A percentile compares a stretch with the other conserved stretches of the same genome.
These are phyloP conservation scores for Pedionomus torquatus DNA, from an alignment of 2,113 vertebrate species.

Conservation along the genomic window DNA sequence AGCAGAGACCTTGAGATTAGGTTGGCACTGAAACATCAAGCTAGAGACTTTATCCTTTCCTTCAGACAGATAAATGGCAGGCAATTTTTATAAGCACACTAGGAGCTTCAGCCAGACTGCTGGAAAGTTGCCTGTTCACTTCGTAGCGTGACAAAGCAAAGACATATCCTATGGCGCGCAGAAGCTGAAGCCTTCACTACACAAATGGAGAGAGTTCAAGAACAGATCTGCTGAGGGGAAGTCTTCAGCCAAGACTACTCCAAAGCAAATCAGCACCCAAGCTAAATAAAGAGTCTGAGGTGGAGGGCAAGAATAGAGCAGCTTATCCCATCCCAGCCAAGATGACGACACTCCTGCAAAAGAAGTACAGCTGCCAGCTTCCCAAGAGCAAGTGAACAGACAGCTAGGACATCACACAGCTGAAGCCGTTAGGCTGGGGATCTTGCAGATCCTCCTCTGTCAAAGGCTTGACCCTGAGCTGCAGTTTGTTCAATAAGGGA, in stretches of 20 bases:
- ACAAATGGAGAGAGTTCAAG: background rate
- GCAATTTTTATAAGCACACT: background rate
- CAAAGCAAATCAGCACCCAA: conserved; percentile 15
- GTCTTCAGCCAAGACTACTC: background rate
- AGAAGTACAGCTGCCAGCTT: background rate
- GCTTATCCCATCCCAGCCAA: background rate
- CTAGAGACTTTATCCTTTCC: background rate
- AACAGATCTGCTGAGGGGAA: background rate
- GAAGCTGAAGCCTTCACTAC: background rate
- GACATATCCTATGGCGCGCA: background rate
- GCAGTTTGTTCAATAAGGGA: background rate
- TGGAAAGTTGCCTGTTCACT: background rate
- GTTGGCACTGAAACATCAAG: background rate
- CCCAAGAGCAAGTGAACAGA: background rate
- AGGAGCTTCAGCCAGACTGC: background rate
- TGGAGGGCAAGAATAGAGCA: background rate
- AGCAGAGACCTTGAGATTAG: background rate
- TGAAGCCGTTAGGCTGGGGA: background rate
- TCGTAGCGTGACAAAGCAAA: background rate
- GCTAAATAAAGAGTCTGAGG: conserved; percentile 3
- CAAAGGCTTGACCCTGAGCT: conserved; percentile 13
- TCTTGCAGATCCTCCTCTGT: background rate
- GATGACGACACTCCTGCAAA: background rate
- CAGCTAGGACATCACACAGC: background rate
- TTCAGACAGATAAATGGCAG: background rate